Evolutionary conservation across 2,888 invertebrate genomes (phyloP), one percentile per base, ranked within the genome.

Genomic region (Heliconius cydno): DNA sequence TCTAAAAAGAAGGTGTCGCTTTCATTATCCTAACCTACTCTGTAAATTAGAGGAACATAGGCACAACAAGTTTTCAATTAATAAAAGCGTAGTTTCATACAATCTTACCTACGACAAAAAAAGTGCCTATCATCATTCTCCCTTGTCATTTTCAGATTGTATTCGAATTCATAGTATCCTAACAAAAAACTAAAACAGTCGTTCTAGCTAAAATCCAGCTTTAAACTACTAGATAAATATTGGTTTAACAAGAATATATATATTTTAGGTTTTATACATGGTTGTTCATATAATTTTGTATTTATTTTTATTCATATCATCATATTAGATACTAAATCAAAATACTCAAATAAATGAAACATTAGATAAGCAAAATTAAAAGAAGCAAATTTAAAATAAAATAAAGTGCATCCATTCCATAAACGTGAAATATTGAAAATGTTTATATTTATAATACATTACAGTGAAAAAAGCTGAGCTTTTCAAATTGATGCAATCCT

Each of bases 401-500:
- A 72, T 46, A 60, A 66, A 72, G 13, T 66, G 38, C 63, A 46
- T 30, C 25, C 65, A 72, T 78, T 72, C 52, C 66, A 66, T 78
- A 65, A 72, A 72, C 41, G 66, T n/a, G 70, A 52, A 78, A 72
- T 78, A 78, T 78, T 78, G 77, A 72, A 78, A 78, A 74, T 78
- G 25, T 74, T 78, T 67, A 74, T 60, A 78, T 78, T 78, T 67
- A 68, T 68, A 74, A 68, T 78, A 78, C 73, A 74, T 78, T 74
- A 73, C 60, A 74, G 67, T 75, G 74, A 46, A 75, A 78, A 68
- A 74, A 68, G 74, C 68, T 68, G 68, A 75, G 78, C 76, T 81
- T 78, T 76, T 70, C 52, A 78, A 81, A 79, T 74, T 75, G 78
- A 79, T 79, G 74, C 74, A 70, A 75, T 68, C 78, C 67, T 79